Percentiles rank a stretch among this genome's conserved stretches.
These are phyloP conservation scores for Picus viridis DNA, from an alignment of 2,797 vertebrate genomes.

Conservation along the genomic window DNA sequence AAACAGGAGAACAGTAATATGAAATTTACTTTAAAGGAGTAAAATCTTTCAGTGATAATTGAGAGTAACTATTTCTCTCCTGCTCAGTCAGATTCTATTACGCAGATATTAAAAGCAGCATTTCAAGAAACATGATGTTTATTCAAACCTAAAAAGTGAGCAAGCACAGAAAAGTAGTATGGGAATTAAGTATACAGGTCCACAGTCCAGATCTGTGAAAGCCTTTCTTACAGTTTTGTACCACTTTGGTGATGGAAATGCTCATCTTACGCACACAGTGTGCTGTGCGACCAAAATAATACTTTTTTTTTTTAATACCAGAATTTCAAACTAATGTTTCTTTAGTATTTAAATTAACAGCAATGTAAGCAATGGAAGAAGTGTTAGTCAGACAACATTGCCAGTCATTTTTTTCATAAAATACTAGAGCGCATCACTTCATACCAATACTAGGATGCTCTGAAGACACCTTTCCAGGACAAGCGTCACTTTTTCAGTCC, in stretches of 20 bases:
- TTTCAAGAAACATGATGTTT: not conserved
- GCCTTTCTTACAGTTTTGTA: not conserved
- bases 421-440: not conserved
- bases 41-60: constrained; percentile 1
- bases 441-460: not conserved
- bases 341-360: not conserved
- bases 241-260: not conserved
- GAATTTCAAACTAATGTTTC: not conserved
- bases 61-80: not conserved
- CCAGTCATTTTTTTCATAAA: not conserved
- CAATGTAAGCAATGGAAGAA: not conserved
- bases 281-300: not conserved
- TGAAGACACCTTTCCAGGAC: not conserved
- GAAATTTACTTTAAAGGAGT: constrained; percentile 1
- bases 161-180: not conserved
- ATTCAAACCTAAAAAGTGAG: not conserved
- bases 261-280: not conserved
- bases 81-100: not conserved
- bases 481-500: not conserved
- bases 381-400: not conserved
- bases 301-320: not conserved
- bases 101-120: constrained; percentile 37
- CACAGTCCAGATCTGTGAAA: not conserved
- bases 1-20: not conserved
- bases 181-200: not conserved